phyloP scores from a whole-genome alignment of 2,113 vertebrate genomes.

The Pituophis catenifer region DNA sequence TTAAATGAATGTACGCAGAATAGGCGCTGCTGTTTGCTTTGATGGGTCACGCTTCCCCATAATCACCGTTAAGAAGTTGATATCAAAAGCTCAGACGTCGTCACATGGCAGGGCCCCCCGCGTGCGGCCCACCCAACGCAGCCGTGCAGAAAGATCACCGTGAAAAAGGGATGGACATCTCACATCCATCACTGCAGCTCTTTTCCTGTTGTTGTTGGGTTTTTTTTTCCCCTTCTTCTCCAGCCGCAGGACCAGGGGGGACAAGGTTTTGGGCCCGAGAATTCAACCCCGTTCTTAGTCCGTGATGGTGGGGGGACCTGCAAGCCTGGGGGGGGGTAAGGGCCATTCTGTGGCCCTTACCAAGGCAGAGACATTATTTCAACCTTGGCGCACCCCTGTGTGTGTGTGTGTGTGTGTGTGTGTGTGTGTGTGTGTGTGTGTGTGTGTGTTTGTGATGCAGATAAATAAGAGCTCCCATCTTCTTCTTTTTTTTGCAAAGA shows the following conservation, averaged over 20 bases:
- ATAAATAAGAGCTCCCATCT: not conserved
- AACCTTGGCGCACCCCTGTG: not conserved
- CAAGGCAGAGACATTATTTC: not conserved
- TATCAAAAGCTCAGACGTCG: not conserved
- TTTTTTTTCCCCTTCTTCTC: not conserved
- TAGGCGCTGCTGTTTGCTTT: not conserved
- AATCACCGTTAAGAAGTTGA: not conserved
- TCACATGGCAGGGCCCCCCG: not conserved
- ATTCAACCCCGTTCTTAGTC: not conserved
- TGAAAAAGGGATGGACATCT: fast-evolving
- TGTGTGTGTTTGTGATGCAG: not conserved
- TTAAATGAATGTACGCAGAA: not conserved
- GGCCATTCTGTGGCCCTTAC: not conserved
- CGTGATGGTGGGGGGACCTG: too few relatives aligned
- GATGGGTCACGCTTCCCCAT: not conserved
- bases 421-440: not conserved
- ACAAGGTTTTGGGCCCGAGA: not conserved
- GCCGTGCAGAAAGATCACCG: not conserved
- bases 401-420: too few relatives aligned
- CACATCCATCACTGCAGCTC: not conserved
- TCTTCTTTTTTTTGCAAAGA: not conserved
- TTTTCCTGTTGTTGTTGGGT: fast-evolving
- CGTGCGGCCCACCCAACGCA: not conserved
- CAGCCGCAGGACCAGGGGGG: not conserved
- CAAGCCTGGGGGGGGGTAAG: not conserved